Evolutionary conservation across 2,888 invertebrate genomes (phyloP).

Genomic region (Pammene aurita): DNA sequence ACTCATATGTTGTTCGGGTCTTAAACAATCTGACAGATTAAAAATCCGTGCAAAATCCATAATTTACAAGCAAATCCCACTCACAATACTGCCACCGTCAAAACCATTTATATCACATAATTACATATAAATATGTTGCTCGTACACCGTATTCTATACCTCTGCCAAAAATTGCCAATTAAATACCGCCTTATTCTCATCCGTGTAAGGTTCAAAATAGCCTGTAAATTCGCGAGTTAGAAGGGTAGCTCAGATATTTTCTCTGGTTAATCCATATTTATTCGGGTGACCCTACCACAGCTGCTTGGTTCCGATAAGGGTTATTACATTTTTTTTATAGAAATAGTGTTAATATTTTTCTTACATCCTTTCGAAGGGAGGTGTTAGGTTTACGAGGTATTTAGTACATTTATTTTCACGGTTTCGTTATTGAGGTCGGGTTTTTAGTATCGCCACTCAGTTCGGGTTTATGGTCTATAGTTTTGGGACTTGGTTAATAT

Average conservation of each 20-base stretch:
- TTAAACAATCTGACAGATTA: too few species aligned
- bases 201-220: slow-evolving; percentile 7
- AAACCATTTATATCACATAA: slow-evolving; percentile 11
- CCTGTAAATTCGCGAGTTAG: slow-evolving; percentile 43
- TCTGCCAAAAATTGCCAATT: slow-evolving; percentile 6
- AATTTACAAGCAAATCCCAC: too few species aligned
- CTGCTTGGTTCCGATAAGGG: slow-evolving; percentile 64
- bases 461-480: neutral
- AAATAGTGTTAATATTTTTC: slow-evolving; percentile 65
- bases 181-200: slow-evolving; percentile 12
- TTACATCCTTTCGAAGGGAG: slow-evolving; percentile 42
- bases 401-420: slow-evolving; percentile 41
- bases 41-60: too few species aligned
- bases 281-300: slow-evolving; percentile 67
- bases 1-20: too few species aligned
- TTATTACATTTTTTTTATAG: slow-evolving; percentile 55
- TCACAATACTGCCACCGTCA: too few species aligned
- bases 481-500: too few species aligned
- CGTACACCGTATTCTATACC: slow-evolving; percentile 10
- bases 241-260: slow-evolving; percentile 69
- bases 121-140: slow-evolving; percentile 21
- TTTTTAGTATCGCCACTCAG: slow-evolving; percentile 15
- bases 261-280: slow-evolving; percentile 76
- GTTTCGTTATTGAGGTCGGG: slow-evolving; percentile 17
- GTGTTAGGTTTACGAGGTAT: slow-evolving; percentile 32